Conservation (phyloP, 1,140 invertebrate genomes). For the Drosophila trapezifrons region DNA sequence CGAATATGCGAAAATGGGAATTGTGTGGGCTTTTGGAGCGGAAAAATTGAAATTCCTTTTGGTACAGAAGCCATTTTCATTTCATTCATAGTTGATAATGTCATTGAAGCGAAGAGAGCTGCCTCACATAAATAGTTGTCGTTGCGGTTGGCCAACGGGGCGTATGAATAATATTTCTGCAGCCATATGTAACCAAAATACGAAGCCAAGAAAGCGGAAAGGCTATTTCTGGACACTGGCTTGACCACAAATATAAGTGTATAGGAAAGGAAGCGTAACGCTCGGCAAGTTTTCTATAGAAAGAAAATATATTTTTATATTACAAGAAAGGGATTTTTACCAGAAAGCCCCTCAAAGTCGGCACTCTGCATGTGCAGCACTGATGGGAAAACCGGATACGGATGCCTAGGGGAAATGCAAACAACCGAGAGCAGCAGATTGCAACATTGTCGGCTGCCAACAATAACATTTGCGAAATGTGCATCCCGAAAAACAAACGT, state of each 20-base stretch:
- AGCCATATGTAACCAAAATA: conserved; percentile 29
- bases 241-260: conserved; percentile 11
- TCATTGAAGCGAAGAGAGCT: conserved; percentile 35
- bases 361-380: conserved; percentile 8
- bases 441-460: conserved; percentile 40
- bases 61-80: conserved; percentile 34
- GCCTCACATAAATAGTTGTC: conserved; percentile 58
- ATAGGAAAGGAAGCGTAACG: not conserved
- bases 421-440: conserved; percentile 31
- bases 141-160: conserved; percentile 50
- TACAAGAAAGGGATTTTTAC: not conserved
- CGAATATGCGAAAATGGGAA: not conserved
- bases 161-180: conserved; percentile 63
- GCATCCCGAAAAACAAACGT: conserved; percentile 40
- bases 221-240: conserved; percentile 18
- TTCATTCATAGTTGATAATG: conserved; percentile 51
- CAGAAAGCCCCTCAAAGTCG: not conserved
- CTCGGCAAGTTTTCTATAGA: conserved; percentile 3
- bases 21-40: conserved; percentile 17
- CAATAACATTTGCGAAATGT: conserved; percentile 50
- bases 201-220: conserved; percentile 38
- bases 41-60: conserved; percentile 41
- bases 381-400: conserved; percentile 13
- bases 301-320: conserved; percentile 7
- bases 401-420: conserved; percentile 30